phyloP scores from a whole-genome alignment of 2,797 vertebrate species.

The Gadopsis bispinosus region DNA sequence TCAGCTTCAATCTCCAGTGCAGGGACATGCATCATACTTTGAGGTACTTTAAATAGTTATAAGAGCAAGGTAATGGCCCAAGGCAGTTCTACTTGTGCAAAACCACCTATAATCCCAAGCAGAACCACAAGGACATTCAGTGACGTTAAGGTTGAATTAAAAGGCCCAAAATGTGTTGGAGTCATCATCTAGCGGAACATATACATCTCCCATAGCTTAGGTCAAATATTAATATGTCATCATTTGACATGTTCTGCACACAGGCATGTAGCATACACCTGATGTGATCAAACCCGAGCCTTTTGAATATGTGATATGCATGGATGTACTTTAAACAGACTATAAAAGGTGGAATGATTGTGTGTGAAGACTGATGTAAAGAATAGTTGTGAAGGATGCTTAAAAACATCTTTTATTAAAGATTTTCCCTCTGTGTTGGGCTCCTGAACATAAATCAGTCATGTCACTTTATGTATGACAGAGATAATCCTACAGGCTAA shows the following conservation, averaged over 20 bases:
- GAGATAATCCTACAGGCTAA: background rate
- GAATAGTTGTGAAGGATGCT: background rate
- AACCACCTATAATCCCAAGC: constrained; percentile 51
- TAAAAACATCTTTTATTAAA: background rate
- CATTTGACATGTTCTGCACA: constrained; percentile 18
- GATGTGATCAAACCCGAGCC: background rate
- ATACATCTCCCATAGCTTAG: constrained; percentile 4
- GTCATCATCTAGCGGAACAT: constrained; percentile 12
- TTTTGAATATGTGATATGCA: background rate
- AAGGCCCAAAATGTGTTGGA: background rate
- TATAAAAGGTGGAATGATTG: background rate
- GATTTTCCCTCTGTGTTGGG: background rate
- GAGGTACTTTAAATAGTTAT: constrained; percentile 58
- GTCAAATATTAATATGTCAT: constrained; percentile 12
- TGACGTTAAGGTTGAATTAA: constrained; percentile 25
- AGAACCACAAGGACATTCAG: constrained; percentile 48
- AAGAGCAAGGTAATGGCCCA: constrained; percentile 55
- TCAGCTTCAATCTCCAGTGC: constrained; percentile 28
- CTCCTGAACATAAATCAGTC: background rate
- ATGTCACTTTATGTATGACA: constrained; percentile 1
- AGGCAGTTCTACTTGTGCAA: constrained; percentile 46
- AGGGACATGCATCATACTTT: constrained; percentile 47
- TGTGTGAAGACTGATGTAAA: background rate
- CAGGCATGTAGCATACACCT: background rate
- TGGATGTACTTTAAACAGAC: constrained; percentile 10